A percentile compares a stretch with the other conserved stretches of the same genome.
Conservation (phyloP, 2,888 invertebrate genomes). For the Polia nebulosa region DNA sequence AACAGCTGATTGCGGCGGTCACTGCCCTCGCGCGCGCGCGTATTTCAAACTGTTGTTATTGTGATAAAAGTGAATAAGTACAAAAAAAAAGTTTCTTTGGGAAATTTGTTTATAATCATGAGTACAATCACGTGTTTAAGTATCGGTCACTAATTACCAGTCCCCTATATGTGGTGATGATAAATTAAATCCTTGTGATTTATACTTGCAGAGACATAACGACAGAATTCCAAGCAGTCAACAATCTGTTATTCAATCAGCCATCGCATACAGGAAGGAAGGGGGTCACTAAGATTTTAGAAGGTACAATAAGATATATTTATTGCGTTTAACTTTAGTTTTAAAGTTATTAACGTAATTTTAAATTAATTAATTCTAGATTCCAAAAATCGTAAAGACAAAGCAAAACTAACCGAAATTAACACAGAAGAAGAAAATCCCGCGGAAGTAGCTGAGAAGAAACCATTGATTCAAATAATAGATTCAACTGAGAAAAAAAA, state of each 20-base stretch:
- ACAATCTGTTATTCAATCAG: slow-evolving; percentile 79
- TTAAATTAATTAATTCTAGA: slow-evolving; percentile 58
- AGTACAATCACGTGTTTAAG: too few species aligned
- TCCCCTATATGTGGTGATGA: too few species aligned
- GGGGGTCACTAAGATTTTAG: slow-evolving; percentile 66
- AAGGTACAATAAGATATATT: slow-evolving; percentile 67
- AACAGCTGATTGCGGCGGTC: too few species aligned
- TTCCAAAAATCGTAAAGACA: slow-evolving; percentile 59
- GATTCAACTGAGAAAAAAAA: slow-evolving; percentile 67
- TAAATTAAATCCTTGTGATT: too few species aligned
- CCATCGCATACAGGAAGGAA: slow-evolving; percentile 69
- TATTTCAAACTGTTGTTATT: too few species aligned
- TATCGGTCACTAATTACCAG: too few species aligned
- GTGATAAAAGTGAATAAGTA: too few species aligned
- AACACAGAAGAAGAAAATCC: slow-evolving; percentile 63
- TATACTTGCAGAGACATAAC: slow-evolving; percentile 74
- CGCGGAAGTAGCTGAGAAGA: slow-evolving; percentile 70
- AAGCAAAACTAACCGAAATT: slow-evolving; percentile 69
- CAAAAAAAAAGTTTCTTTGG: too few species aligned
- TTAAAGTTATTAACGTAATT: background rate
- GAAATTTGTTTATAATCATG: too few species aligned
- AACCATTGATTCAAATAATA: slow-evolving; percentile 82
- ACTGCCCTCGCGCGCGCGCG: too few species aligned
- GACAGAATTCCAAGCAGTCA: slow-evolving; percentile 77
- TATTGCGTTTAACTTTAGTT: background rate